Base-by-base conservation (phyloP, 2,888 invertebrate genomes). In the Campoletis raptor region DNA sequence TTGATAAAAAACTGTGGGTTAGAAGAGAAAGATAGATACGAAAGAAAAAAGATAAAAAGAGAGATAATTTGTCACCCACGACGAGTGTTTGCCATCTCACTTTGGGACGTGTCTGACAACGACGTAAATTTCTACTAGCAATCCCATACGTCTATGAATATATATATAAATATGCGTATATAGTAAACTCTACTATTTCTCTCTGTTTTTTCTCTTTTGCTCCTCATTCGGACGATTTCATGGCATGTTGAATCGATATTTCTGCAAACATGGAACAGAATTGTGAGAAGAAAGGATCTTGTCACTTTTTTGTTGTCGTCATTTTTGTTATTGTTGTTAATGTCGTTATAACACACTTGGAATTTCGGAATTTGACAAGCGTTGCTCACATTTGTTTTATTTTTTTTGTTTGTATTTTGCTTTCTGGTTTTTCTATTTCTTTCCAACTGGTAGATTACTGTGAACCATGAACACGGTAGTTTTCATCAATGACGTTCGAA, bases 211-310 rank as follows among this genome's bases (percentile, higher is more conserved):
- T 52, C 52, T 10, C 48, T 52, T 40, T 40, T 10, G 9, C 66
- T 67, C 66, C 15, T 76, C 21, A 57, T 79, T 40, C 54, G 42
- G 54, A 83, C 85, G 85, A 86, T 89, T 89, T 85, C 66, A 73
- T 81, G 76, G 54, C 61, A 70, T 73, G 83, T 85, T 74, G 79
- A 86, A 87, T 86, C 85, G 85, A 86, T 88, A 84, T 85, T 85
- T 76, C 64, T 70, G 66, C 54, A 81, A 78, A 85, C 54, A 67
- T 80, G 81, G 70, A 74, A 72, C 15, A 48, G 10, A 67, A 72
- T 76, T 73, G 42, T 48, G 15, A 70, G 54, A 10, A 4, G 48
- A 2, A 37, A 78, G 24, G 80, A 81, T 81, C 82, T 84, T 45
- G 66, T 74, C 78, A 52, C 36, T 42, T 18, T 18, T 77, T 74